These are phyloP conservation scores for Hirundo rustica DNA, from an alignment of 2,797 vertebrate genomes.

Conservation along the genomic window DNA sequence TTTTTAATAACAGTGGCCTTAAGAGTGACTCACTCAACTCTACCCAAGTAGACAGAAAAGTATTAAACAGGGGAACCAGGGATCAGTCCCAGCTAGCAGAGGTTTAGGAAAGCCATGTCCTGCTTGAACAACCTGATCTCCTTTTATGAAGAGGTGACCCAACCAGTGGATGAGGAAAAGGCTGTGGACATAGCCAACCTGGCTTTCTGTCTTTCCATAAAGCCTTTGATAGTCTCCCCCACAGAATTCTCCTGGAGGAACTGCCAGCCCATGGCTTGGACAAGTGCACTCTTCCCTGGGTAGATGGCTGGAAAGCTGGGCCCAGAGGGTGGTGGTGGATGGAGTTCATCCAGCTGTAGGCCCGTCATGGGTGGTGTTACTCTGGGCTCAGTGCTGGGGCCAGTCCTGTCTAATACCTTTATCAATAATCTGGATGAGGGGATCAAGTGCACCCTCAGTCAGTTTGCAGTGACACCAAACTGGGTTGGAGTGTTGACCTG, in stretches of 20 bases:
- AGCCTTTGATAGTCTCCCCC: neutral
- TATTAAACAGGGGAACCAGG: neutral
- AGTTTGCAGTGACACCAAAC: neutral
- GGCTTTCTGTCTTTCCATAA: neutral
- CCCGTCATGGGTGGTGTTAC: fast-evolving
- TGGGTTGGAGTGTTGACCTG: neutral
- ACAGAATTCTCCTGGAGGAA: neutral
- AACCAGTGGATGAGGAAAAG: neutral
- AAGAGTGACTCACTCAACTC: neutral
- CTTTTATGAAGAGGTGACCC: neutral
- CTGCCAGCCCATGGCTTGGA: neutral
- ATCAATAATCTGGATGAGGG: neutral
- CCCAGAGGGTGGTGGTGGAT: neutral
- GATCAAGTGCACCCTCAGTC: neutral
- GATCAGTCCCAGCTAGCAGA: neutral
- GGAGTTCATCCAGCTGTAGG: neutral
- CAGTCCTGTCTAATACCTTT: neutral
- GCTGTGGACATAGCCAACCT: neutral
- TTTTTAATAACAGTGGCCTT: neutral
- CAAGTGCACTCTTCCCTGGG: neutral
- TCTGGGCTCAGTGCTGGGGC: neutral
- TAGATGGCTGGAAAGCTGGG: too few species aligned
- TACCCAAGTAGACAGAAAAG: neutral
- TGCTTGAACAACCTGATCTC: neutral
- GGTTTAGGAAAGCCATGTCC: neutral